These are phyloP conservation scores for Drosophila melanogaster DNA, from an alignment of 1,140 invertebrate genomes.

Conservation along the genomic window Release_6_plus_ISO1_MT NC_004354.4:4683001-4683500, in stretches of 20 bases:
- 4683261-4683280: conserved; percentile 92
- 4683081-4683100: conserved; percentile 34
- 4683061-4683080: conserved; percentile 32
- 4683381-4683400: conserved; percentile 98
- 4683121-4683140: conserved; percentile 43
- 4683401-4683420: conserved; percentile 97
- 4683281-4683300: conserved; percentile 94
- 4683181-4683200: conserved; percentile 60
- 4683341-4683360: conserved; percentile 92
- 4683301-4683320: conserved; percentile 90
- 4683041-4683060: conserved; percentile 64
- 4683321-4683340: conserved; percentile 87
- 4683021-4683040: conserved; percentile 71
- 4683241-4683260: conserved; percentile 95
- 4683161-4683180: neutral
- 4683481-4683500: conserved; percentile 88
- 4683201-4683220: conserved; percentile 95
- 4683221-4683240: conserved; percentile 96
- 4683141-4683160: conserved; percentile 14
- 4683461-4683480: no score
- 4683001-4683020: conserved; percentile 74
- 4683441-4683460: no score
- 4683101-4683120: conserved; percentile 33
- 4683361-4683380: conserved; percentile 92
- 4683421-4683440: conserved; percentile 86